Conservation (phyloP, 2,113 vertebrate species). For the Aplodontia rufa region DNA sequence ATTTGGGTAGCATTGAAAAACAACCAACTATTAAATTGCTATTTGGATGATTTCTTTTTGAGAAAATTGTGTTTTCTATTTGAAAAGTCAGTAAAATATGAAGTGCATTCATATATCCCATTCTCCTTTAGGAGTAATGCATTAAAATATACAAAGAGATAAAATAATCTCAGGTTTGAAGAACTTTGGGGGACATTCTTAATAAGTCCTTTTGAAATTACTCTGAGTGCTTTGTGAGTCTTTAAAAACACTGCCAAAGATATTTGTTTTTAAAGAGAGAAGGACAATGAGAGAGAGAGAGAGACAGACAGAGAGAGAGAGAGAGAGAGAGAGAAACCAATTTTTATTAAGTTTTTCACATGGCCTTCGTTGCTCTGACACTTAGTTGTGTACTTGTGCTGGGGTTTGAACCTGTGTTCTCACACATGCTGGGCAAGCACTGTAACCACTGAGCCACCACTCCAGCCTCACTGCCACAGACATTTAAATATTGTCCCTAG, state of each 20-base stretch:
- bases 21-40: not conserved
- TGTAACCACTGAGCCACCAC: too few relatives aligned
- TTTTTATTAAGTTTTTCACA: too few relatives aligned
- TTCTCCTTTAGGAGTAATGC: not conserved
- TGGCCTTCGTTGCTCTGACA: too few relatives aligned
- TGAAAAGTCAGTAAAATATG: constrained; percentile 5
- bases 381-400: too few relatives aligned
- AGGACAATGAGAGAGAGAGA: too few relatives aligned
- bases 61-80: constrained; percentile 35
- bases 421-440: too few relatives aligned
- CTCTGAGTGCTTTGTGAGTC: not conserved
- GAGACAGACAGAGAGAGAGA: too few relatives aligned
- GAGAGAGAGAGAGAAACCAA: too few relatives aligned
- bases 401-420: too few relatives aligned
- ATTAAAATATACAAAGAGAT: constrained; percentile 13
- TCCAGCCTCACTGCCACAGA: not conserved
- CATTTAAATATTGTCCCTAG: constrained; percentile 23
- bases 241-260: constrained; percentile 22
- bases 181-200: constrained; percentile 37
- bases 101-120: not conserved
- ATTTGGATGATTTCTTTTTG: constrained; percentile 10
- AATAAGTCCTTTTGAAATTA: constrained; percentile 23
- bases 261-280: too few relatives aligned
- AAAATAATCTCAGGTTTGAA: not conserved
- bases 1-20: not conserved